Evolutionary conservation across 2,113 vertebrate genomes (phyloP).

Genomic region (Notiomystis cincta): DNA sequence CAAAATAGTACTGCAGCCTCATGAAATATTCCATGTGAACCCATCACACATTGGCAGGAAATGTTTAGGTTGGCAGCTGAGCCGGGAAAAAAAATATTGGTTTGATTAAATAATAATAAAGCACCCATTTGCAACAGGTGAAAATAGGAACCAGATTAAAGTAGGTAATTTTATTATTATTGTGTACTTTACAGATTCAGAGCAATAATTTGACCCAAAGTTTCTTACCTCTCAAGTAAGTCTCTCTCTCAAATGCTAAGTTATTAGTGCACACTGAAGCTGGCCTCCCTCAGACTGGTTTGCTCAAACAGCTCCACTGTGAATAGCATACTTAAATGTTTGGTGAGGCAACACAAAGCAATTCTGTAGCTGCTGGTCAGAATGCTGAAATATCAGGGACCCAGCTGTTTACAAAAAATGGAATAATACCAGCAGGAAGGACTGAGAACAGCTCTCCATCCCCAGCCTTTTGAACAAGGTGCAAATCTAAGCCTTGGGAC

Average conservation of each 20-base stretch:
- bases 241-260: neutral
- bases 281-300: neutral
- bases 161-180: neutral
- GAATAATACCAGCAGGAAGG: neutral
- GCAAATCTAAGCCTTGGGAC: neutral
- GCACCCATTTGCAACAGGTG: neutral
- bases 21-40: neutral
- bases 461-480: neutral
- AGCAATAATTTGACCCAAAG: neutral
- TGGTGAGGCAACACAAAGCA: neutral
- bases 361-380: neutral
- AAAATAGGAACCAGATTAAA: neutral
- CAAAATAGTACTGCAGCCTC: neutral
- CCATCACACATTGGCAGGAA: neutral
- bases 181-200: neutral
- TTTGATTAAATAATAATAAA: slow-evolving; percentile 9
- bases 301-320: neutral
- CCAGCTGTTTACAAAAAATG: neutral
- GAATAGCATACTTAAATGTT: neutral
- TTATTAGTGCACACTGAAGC: neutral
- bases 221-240: neutral
- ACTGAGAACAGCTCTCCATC: neutral
- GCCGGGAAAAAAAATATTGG: neutral
- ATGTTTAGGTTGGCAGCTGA: neutral
- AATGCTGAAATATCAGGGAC: neutral